Base-by-base conservation (phyloP, 2,797 vertebrate genomes). In the Halcyon smyrnensis region DNA sequence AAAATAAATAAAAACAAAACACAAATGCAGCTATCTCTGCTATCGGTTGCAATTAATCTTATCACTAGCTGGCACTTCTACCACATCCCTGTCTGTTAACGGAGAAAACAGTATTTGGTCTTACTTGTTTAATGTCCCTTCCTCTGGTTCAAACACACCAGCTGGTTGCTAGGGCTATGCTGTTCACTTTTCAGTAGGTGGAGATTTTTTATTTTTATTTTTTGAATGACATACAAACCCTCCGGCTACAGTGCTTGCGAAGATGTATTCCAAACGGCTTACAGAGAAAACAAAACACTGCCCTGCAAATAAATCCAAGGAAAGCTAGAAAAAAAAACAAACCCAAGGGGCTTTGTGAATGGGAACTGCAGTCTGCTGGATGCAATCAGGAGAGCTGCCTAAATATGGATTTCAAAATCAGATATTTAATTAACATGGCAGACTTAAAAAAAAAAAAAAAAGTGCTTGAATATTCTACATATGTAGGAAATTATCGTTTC, bases 111-210 rank as follows among this genome's bases (percentile, higher is more conserved):
- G 39, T 54, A 85, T 64, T 82, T 89, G 41, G 73, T 92, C 86
- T 81, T 87, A 54, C 93, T 94, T 84, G 84, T 46, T 84, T 25
- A 23, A 57, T 4, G 62, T 74, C 69, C 93, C 78, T 91, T 94
- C 75, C 63, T 69, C 73, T 67, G 60, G 87, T 60, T 96, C 4
- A 39, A 85, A 81, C 2, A 11, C 87, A 36, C 34, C 76, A 96
- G 91, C 54, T 7, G 84, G 95, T 95, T 97, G 95, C 96, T 97
- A 97, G 70, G 90, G 94, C 92, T 97, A 32, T 91, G 92, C 93
- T 88, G 92, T 84, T 97, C 97, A 93, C 83, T 92, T 96, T 96
- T 89, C 95, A 93, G 95, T 89, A 96, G 89, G 92, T 92, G 93
- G 92, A 93, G 87, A 94, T 92, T 89, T 90, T 96, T 91, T 90